These are phyloP conservation scores for Danionella dracula DNA, from an alignment of 2,797 vertebrate genomes.

Conservation along the genomic window DNA sequence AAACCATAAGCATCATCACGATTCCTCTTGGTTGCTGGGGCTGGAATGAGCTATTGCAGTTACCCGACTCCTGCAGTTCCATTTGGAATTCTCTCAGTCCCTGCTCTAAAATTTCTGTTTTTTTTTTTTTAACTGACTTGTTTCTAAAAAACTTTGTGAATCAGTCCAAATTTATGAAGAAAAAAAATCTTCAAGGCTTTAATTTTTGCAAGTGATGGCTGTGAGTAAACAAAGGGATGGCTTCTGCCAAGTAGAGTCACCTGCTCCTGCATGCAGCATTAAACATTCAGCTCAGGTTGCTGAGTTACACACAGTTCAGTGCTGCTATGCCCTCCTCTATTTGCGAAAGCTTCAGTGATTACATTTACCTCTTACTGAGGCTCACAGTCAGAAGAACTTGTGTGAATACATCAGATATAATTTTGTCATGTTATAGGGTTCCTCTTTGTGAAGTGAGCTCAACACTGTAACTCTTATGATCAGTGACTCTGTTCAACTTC, in stretches of 20 bases:
- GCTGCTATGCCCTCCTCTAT: conserved; percentile 47
- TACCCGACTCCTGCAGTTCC: too few relatives aligned
- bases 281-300: conserved; percentile 34
- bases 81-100: too few relatives aligned
- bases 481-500: conserved; percentile 24
- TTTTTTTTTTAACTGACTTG: too few relatives aligned
- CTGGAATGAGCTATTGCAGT: too few relatives aligned
- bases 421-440: conserved; percentile 45
- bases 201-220: conserved; percentile 1
- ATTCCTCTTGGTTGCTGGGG: too few relatives aligned
- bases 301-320: conserved; percentile 48
- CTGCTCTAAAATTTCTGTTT: too few relatives aligned
- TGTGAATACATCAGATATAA: conserved; percentile 43
- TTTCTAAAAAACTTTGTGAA: too few relatives aligned
- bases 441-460: conserved; percentile 26
- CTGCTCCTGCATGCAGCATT: conserved; percentile 29
- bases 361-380: conserved; percentile 40
- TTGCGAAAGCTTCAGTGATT: conserved; percentile 48
- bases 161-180: too few relatives aligned
- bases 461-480: conserved; percentile 46
- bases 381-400: conserved; percentile 37
- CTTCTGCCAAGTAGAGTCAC: conserved; percentile 10
- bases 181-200: too few relatives aligned
- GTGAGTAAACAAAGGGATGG: conserved; percentile 17
- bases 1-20: too few relatives aligned